A percentile compares a stretch with the other conserved stretches of the same genome.
Evolutionary conservation across 2,113 vertebrate genomes (phyloP).

Genomic region (Leptobrachium leishanense): DNA sequence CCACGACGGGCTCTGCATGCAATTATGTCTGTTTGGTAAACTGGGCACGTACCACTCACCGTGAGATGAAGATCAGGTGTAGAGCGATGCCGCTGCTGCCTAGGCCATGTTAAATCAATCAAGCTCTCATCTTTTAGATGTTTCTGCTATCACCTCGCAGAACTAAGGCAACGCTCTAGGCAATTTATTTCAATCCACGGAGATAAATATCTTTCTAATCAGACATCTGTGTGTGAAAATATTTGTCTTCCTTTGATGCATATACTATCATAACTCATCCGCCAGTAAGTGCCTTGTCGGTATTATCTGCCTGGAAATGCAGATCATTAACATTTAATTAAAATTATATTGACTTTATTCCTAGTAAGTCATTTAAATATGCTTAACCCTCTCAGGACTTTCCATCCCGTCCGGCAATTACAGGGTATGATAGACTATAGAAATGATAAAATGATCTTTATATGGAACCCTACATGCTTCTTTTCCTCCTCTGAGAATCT

Average conservation of each 20-base stretch:
- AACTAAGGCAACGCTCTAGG: not conserved
- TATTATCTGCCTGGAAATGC: slow-evolving; percentile 24
- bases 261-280: slow-evolving; percentile 23
- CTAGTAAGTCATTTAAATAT: not conserved
- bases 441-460: too few species aligned
- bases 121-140: slow-evolving; percentile 9
- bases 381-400: not conserved
- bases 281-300: slow-evolving; percentile 18
- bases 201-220: slow-evolving; percentile 40
- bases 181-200: slow-evolving; percentile 41
- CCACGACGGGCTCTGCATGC: too few species aligned
- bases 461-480: too few species aligned
- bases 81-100: not conserved
- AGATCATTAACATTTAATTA: slow-evolving; percentile 50
- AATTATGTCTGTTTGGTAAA: not conserved
- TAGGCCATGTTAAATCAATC: slow-evolving; percentile 25
- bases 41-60: not conserved
- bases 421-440: not conserved
- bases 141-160: slow-evolving; percentile 13
- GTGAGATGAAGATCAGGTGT: not conserved
- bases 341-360: slow-evolving; percentile 27
- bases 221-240: slow-evolving; percentile 27
- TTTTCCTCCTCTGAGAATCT: too few species aligned
- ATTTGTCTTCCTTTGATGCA: slow-evolving; percentile 37
- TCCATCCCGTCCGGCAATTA: not conserved